Evolutionary conservation across 2,797 vertebrate species (phyloP).

Genomic region (Molossus molossus): DNA sequence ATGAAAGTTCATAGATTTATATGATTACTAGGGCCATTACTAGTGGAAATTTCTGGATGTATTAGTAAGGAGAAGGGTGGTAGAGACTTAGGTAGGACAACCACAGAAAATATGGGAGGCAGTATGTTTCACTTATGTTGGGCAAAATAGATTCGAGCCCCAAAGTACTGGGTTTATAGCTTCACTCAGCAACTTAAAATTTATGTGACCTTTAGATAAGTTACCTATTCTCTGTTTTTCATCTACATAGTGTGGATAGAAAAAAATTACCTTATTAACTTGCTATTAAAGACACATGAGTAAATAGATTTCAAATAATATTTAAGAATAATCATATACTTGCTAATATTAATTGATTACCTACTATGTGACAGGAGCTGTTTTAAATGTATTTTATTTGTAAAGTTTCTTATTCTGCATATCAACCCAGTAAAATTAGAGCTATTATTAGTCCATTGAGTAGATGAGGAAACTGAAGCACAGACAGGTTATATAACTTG

Average conservation of each 20-base stretch:
- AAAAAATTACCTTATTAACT: neutral
- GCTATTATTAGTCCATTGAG: neutral
- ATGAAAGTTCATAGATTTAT: neutral
- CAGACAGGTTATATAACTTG: neutral
- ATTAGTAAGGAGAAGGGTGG: neutral
- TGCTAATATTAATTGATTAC: neutral
- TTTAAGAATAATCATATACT: conserved; percentile 14
- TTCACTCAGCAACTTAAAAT: neutral
- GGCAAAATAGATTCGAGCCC: neutral
- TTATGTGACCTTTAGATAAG: neutral
- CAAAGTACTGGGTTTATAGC: neutral
- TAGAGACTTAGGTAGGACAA: neutral
- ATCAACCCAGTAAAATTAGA: neutral
- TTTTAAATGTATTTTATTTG: conserved; percentile 16
- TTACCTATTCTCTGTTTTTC: neutral
- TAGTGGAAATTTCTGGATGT: neutral
- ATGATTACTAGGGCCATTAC: neutral
- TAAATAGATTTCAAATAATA: conserved; percentile 1
- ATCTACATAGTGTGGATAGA: neutral
- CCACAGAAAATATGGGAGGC: neutral
- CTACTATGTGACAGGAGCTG: neutral
- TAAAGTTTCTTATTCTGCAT: neutral
- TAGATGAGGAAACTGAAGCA: neutral
- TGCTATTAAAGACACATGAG: neutral
- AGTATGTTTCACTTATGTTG: neutral